phyloP scores from a whole-genome alignment of 2,113 vertebrate genomes.

The Rhombomys opimus region DNA sequence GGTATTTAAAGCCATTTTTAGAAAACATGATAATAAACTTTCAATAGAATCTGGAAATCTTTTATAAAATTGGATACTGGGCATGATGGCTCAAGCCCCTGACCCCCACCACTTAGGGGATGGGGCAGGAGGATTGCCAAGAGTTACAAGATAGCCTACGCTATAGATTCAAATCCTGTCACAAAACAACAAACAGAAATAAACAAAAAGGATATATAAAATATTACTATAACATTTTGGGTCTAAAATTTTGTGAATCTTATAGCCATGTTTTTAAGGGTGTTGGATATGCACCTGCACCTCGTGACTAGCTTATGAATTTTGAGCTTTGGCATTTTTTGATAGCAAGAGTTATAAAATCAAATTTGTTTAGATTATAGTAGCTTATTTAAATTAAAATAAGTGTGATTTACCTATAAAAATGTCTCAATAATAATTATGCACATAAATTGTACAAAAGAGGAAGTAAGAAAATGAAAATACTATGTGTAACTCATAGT shows the following conservation, averaged over 20 bases:
- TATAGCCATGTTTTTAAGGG: not conserved
- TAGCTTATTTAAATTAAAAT: not conserved
- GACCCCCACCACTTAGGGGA: too few species aligned
- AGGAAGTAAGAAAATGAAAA: not conserved
- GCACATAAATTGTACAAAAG: not conserved
- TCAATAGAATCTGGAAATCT: not conserved
- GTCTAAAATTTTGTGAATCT: not conserved
- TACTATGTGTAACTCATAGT: not conserved
- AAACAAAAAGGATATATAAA: not conserved
- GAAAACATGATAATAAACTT: not conserved
- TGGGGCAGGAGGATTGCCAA: not conserved
- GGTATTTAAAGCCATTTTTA: not conserved
- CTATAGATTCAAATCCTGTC: not conserved
- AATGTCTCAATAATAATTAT: not conserved
- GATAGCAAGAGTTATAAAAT: not conserved
- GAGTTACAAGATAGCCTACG: too few species aligned
- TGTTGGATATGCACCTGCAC: accelerated
- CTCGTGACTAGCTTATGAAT: not conserved
- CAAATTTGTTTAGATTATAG: not conserved
- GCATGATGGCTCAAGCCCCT: not conserved
- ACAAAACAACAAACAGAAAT: not conserved
- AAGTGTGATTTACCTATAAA: not conserved
- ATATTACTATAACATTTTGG: not conserved
- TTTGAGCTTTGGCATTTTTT: slow-evolving; percentile 12
- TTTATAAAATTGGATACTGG: not conserved